phyloP scores from a whole-genome alignment of 2,888 invertebrate species.

The Myopa tessellatipennis region DNA sequence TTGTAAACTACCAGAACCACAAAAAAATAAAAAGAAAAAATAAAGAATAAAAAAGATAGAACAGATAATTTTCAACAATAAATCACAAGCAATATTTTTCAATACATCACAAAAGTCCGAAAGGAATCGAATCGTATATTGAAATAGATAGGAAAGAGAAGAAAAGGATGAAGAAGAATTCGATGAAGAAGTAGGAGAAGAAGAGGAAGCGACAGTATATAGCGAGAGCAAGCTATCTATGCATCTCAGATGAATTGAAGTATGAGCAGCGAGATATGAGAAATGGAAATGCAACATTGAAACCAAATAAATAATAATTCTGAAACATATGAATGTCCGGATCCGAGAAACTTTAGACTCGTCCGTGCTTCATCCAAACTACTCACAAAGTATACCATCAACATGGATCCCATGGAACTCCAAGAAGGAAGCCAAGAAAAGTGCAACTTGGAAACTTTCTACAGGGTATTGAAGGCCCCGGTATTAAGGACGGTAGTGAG shows the following conservation, averaged over 20 bases:
- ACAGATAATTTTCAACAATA: conserved; percentile 13
- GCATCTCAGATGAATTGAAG: neutral
- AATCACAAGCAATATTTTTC: conserved; percentile 34
- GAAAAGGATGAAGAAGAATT: neutral
- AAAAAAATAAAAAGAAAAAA: neutral
- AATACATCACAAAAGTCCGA: conserved; percentile 30
- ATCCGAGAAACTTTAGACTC: neutral
- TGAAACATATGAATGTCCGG: conserved; percentile 2
- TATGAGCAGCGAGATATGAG: neutral
- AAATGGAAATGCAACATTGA: neutral
- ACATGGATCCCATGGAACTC: neutral
- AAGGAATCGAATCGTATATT: neutral
- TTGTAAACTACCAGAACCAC: neutral
- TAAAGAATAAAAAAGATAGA: neutral
- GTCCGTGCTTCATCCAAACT: neutral
- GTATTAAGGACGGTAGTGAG: no score
- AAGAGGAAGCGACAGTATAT: neutral
- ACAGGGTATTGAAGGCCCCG: neutral
- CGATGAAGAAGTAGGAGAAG: neutral
- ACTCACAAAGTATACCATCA: neutral
- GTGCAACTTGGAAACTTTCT: neutral
- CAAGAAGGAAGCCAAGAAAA: neutral
- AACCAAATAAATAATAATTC: conserved; percentile 30
- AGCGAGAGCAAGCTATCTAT: no score
- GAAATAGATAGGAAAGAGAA: neutral